These are phyloP conservation scores for Fistularia commersonii DNA, from an alignment of 2,797 vertebrate genomes.

Conservation along the genomic window DNA sequence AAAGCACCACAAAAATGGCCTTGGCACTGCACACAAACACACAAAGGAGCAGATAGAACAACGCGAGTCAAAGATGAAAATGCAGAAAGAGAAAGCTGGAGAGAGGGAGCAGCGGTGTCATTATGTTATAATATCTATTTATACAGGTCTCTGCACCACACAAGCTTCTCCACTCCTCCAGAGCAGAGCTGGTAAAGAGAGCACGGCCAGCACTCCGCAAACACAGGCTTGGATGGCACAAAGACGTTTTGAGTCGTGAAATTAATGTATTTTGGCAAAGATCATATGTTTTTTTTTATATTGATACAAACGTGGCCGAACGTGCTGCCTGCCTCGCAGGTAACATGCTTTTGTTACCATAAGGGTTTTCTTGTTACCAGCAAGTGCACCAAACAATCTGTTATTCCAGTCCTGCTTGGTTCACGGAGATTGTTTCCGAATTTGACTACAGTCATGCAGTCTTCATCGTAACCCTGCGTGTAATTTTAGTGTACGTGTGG, in stretches of 20 bases:
- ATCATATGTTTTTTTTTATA: constrained; percentile 53
- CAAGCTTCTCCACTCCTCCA: constrained; percentile 23
- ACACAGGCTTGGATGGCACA: constrained; percentile 35
- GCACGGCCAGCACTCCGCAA: constrained; percentile 35
- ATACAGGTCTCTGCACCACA: constrained; percentile 33
- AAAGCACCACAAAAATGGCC: constrained; percentile 69
- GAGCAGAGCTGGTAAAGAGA: constrained; percentile 27
- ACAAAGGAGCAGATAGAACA: constrained; percentile 33
- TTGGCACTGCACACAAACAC: constrained; percentile 27
- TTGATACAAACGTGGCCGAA: constrained; percentile 42
- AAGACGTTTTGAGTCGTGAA: constrained; percentile 45
- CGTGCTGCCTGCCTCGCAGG: constrained; percentile 14
- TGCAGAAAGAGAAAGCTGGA: constrained; percentile 9
- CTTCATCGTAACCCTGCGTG: constrained; percentile 13
- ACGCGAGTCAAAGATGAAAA: constrained; percentile 25
- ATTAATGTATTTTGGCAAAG: constrained; percentile 39
- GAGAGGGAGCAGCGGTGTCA: constrained; percentile 21
- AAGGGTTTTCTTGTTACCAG: background rate
- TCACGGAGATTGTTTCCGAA: constrained; percentile 15
- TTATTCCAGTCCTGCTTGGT: background rate
- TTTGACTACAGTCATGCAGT: constrained; percentile 14
- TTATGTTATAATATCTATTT: constrained; percentile 47
- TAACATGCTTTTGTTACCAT: constrained; percentile 18
- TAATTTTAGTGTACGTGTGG: constrained; percentile 16
- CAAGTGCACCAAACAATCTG: no score